phyloP scores from a whole-genome alignment of 2,797 vertebrate species.

The Discoglossus pictus region DNA sequence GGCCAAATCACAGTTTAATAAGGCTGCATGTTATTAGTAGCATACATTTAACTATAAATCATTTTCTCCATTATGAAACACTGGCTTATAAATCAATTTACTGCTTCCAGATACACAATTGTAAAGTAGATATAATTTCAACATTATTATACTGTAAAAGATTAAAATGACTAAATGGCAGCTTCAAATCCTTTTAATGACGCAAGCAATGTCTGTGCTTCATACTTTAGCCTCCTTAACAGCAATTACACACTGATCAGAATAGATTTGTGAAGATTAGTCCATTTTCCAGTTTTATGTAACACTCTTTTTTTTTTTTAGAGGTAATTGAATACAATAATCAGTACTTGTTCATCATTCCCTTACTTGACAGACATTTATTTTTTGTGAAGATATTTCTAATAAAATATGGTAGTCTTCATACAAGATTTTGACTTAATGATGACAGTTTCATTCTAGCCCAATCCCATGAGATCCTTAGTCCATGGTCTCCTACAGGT shows the following conservation, averaged over 20 bases:
- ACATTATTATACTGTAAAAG: no score
- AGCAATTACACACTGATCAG: slow-evolving; percentile 27
- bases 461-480: slow-evolving; percentile 5
- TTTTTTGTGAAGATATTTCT: background rate
- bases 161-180: slow-evolving; percentile 5
- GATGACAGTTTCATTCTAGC: slow-evolving; percentile 16
- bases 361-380: slow-evolving; percentile 9
- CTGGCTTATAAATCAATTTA: no score
- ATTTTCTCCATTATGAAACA: no score
- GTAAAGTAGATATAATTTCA: no score
- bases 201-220: background rate
- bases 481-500: slow-evolving; percentile 27
- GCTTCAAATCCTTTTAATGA: slow-evolving; percentile 19
- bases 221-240: slow-evolving; percentile 11
- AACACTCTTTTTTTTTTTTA: slow-evolving; percentile 15
- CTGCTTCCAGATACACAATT: no score
- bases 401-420: slow-evolving; percentile 1
- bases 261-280: slow-evolving; percentile 14
- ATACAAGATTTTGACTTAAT: background rate
- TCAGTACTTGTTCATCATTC: slow-evolving; percentile 18
- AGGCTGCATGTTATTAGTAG: no score
- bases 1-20: no score
- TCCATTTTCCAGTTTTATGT: slow-evolving; percentile 9
- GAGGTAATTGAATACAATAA: slow-evolving; percentile 36
- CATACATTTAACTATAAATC: no score